Base-by-base conservation (phyloP, 2,888 invertebrate species). In the Drosophila tripunctata region DNA sequence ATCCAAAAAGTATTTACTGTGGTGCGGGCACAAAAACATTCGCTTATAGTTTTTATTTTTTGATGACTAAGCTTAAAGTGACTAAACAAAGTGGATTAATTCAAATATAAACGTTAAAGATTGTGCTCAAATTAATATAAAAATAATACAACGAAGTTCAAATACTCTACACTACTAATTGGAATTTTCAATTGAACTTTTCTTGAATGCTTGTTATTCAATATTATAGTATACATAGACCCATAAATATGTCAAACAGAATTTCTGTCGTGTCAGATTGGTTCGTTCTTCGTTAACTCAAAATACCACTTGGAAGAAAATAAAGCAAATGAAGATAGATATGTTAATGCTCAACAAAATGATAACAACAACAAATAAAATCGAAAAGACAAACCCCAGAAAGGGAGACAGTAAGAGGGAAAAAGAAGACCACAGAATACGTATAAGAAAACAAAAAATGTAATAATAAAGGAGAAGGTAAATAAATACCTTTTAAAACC, bases 321-420 rank as follows among this genome's bases (percentile, higher is more conserved):
- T 41, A 35, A 35, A 10, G n/a, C 7, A 67, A 61, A 7, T 12
- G 3, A 48, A 51, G 44, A 50, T 30, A 33, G 44, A 24, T 66
- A 66, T 61, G 62, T 67, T 41, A 67, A 72, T 67, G 50, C 12
- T 31, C 2, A 35, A 60, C 44, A 45, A 66, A 62, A 66, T 67
- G 77, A 82, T 72, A 81, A 83, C 73, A 79, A 74, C 71, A 67
- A 64, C 66, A 69, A 78, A 83, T 71, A 80, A 63, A 82, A 67
- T 67, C 58, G 50, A 68, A 68, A 67, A 58, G 60, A 63, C 64
- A 14, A 47, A 41, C 3, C 3, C 27, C 43, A 27, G n/a, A n/a
- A n/a, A n/a, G n/a, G 24, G 44, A 44, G 55, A 61, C 47, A 40
- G 40, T 36, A 4, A 40, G 43, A 48, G 12, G 50, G 12, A 44